Evolutionary conservation across 2,888 invertebrate species (phyloP).

Genomic region (Drosophila leonis): DNA sequence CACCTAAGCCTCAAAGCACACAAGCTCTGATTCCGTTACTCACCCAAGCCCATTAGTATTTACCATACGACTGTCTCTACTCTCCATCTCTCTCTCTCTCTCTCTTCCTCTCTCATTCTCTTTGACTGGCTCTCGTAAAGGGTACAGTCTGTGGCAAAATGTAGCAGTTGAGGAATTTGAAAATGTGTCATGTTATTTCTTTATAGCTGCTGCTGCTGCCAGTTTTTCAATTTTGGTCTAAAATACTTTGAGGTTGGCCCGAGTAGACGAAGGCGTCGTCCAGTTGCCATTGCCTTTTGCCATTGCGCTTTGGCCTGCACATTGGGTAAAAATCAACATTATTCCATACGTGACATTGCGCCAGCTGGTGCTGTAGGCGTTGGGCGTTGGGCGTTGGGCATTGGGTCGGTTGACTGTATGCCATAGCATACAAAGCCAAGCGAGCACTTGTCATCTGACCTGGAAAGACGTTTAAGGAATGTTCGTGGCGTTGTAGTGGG

Average conservation of each 20-base stretch:
- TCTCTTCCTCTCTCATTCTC: not conserved
- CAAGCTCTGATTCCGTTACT: slow-evolving; percentile 3
- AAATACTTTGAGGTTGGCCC: slow-evolving; percentile 40
- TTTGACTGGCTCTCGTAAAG: not conserved
- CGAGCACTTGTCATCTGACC: slow-evolving; percentile 36
- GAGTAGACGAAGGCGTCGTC: slow-evolving; percentile 8
- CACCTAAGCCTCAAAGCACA: slow-evolving; percentile 28
- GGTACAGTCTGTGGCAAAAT: slow-evolving; percentile 36
- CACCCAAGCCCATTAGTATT: slow-evolving; percentile 21
- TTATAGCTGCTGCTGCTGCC: slow-evolving; percentile 24
- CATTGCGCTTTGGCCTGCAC: slow-evolving; percentile 20
- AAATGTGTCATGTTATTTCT: slow-evolving; percentile 42
- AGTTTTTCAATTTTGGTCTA: slow-evolving; percentile 46
- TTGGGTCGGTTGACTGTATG: not conserved
- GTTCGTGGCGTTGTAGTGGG: not conserved
- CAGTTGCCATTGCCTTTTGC: slow-evolving; percentile 9
- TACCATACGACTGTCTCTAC: slow-evolving; percentile 6
- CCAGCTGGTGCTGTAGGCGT: slow-evolving; percentile 31
- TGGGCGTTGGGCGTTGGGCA: not conserved
- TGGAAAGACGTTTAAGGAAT: slow-evolving; percentile 31
- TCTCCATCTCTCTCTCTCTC: not conserved
- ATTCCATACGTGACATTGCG: slow-evolving; percentile 53
- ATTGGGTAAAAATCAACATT: slow-evolving; percentile 56
- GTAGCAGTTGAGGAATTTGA: slow-evolving; percentile 37
- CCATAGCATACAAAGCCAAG: slow-evolving; percentile 4